phyloP scores from a whole-genome alignment of 2,888 invertebrate species.

The Chrysomela aeneicollis region DNA sequence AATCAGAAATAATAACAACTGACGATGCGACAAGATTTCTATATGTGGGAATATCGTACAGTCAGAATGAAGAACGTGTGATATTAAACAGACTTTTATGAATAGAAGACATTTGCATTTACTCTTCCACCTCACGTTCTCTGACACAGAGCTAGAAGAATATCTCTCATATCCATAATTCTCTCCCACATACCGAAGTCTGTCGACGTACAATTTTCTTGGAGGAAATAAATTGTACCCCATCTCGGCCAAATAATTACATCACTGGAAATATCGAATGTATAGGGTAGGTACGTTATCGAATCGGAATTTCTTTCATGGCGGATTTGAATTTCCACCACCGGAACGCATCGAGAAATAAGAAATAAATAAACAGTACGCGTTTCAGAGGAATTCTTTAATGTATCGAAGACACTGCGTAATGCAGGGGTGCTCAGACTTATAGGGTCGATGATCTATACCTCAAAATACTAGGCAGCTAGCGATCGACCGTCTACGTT shows the following conservation, averaged over 20 bases:
- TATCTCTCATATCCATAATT: conserved; percentile 13
- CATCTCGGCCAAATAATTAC: conserved; percentile 6
- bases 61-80: not conserved
- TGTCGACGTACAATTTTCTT: conserved; percentile 10
- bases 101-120: conserved; percentile 13
- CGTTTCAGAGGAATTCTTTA: too few species aligned
- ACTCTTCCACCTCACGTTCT: conserved; percentile 15
- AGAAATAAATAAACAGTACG: not conserved
- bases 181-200: conserved; percentile 16
- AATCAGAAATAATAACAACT: not conserved
- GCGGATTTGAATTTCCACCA: conserved; percentile 20
- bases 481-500: too few species aligned
- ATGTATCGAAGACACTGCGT: too few species aligned
- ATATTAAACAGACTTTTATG: not conserved
- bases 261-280: not conserved
- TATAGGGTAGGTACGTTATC: conserved; percentile 16
- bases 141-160: conserved; percentile 2
- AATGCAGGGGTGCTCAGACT: too few species aligned
- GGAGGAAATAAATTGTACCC: conserved; percentile 3
- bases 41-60: not conserved
- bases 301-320: conserved; percentile 26
- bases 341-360: not conserved
- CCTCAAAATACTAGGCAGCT: too few species aligned
- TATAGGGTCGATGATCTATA: too few species aligned
- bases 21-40: not conserved